These are phyloP conservation scores for Carcina quercana DNA, from an alignment of 2,888 invertebrate genomes.

Conservation along the genomic window DNA sequence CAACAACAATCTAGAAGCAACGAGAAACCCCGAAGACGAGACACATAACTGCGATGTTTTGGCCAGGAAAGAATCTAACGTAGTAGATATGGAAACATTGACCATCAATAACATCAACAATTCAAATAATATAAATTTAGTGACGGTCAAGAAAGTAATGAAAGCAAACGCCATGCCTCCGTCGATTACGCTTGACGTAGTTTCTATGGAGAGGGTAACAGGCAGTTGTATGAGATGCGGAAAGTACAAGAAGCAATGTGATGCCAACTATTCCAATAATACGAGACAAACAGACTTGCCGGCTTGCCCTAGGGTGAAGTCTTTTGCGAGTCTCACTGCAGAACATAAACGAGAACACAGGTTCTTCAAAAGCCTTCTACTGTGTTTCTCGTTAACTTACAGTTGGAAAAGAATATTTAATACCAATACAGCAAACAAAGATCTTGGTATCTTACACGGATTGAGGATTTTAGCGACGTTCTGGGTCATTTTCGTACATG, in stretches of 20 bases:
- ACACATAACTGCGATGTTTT: constrained; percentile 18
- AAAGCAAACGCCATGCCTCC: constrained; percentile 36
- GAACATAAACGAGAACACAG: constrained; percentile 38
- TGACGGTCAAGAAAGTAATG: constrained; percentile 38
- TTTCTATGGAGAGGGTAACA: constrained; percentile 39
- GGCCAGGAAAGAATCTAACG: constrained; percentile 22
- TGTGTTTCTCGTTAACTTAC: constrained; percentile 58
- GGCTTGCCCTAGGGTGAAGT: constrained; percentile 45
- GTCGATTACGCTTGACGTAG: constrained; percentile 56
- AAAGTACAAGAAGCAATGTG: constrained; percentile 56
- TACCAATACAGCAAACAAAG: constrained; percentile 62
- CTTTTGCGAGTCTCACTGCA: constrained; percentile 39
- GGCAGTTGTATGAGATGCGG: constrained; percentile 57
- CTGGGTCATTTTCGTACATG: constrained; percentile 78
- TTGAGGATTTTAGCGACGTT: constrained; percentile 77
- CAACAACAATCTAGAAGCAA: constrained; percentile 22
- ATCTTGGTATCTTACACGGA: constrained; percentile 73
- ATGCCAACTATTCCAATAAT: constrained; percentile 18
- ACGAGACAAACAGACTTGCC: constrained; percentile 28
- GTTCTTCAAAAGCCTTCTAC: constrained; percentile 38
- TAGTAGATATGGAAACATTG: constrained; percentile 22
- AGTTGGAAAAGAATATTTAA: constrained; percentile 59
- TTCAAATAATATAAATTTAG: constrained; percentile 34
- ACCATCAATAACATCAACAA: constrained; percentile 31
- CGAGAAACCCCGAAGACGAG: constrained; percentile 20